Evolutionary conservation across 1,140 invertebrate genomes (phyloP), one percentile per base, ranked within the genome.

Genomic region (Berghia stephanieae): DNA sequence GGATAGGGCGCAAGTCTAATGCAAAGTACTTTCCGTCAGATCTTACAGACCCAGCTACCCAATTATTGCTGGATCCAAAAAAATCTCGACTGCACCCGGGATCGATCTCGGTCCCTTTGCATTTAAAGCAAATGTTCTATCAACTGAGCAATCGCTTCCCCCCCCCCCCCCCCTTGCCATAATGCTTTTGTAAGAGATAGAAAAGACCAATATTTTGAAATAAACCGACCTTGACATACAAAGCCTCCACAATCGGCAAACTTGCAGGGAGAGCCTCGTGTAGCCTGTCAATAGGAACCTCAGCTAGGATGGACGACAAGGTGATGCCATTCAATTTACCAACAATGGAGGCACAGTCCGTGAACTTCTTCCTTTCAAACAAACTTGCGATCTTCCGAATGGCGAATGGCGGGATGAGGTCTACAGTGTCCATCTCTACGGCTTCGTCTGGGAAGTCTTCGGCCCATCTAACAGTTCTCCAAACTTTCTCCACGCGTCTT

Each of bases 221-320:
- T 18, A 3, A 4, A 43, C 55, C 18, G 38, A 67, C 90, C 92
- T 95, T 95, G 77, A 93, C 92, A 83, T 96, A 95, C 0, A 97
- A 91, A 0, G 95, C 94, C 87, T 97, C 96, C 60, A 98, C 89
- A 49, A 97, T 91, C 79, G 94, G 93, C 1, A 96, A 92, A 67
- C 94, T 95, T 86, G 95, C 93, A 2, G 96, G 96, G 88, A 97
- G 91, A 3, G 95, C 93, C 81, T 97, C 95, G 36, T 96, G 93
- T 81, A 97, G 92, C 80, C 96, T 89, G 85, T 97, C 96, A 27
- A 96, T 91, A 0, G 96, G 96, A 74, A 98, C 90, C 79, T 97
- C 95, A 52, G 85, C 74, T 21, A 92, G 76, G 21, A 95, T 93
- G 6, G 92, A 92, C 73, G 92, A 92, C 78, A 96, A 90, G 1